Evolutionary conservation across 37 sponge, comb jelly and placozoan genomes (phyloP), one percentile per base, ranked within the genome.

Genomic region (Ianthella basta): DNA sequence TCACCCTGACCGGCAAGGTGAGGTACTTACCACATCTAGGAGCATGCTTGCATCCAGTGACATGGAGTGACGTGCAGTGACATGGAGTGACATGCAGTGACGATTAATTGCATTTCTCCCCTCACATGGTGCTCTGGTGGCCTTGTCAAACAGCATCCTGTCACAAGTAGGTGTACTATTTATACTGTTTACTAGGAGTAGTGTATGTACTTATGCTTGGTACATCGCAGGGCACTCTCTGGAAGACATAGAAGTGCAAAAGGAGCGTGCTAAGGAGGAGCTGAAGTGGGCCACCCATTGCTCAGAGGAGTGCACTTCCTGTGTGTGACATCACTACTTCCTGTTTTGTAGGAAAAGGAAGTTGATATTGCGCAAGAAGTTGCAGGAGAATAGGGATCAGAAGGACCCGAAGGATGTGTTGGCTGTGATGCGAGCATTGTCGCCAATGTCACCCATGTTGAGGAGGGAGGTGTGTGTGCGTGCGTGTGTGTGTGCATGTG

Each of bases 241-340:
- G 53, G 78, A 75, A 36, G 78, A 75, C 54, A 75, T 75, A 8
- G 78, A 75, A 50, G 54, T 24, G 38, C 78, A 75, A 53, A 75
- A 75, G 21, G 78, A 75, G 37, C 33, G 78, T 39, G 78, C 78
- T n/a, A 75, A 75, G 38, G 78, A 75, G 37, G 78, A 75, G 21
- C 24, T 75, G 78, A 75, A 50, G 78, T 75, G 54, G 19, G 70
- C 33, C 32, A 34, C 34, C 27, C 33, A 12, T 70, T 6, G 72
- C 15, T 3, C 72, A 36, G 2, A 23, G 15, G 4, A 20, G 37
- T 29, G 72, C 21, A 33, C 32, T 70, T 25, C 37, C n/a, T 36
- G 33, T 70, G 4, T 70, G 36, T 70, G 72, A 44, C 50, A 8
- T 44, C 50, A 44, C 50, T 44, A 44, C 50, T 44, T 44, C 50